Conservation (phyloP, 2,888 invertebrate genomes). For the Eilema griseolum region DNA sequence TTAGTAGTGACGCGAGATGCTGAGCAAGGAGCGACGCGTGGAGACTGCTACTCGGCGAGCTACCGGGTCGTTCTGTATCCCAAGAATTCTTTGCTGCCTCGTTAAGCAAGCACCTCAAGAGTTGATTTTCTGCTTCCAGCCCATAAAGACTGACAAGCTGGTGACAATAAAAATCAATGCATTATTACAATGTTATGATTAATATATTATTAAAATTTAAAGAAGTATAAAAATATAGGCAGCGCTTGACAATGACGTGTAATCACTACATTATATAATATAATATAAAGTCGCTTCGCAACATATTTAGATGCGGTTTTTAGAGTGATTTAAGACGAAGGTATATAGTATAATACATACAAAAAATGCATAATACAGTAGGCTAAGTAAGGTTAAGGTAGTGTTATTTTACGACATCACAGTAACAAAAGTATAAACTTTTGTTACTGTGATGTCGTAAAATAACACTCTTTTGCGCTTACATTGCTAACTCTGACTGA, state of each 20-base stretch:
- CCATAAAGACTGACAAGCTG: conserved; percentile 97
- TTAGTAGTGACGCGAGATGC: conserved; percentile 90
- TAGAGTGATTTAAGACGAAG: too few relatives aligned
- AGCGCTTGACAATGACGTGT: background rate
- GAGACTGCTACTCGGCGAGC: conserved; percentile 92
- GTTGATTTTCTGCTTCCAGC: conserved; percentile 98
- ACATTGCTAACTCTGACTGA: too few relatives aligned
- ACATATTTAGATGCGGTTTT: too few relatives aligned
- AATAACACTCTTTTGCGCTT: too few relatives aligned
- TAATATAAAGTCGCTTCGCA: too few relatives aligned
- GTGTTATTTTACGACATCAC: too few relatives aligned
- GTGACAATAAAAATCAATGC: conserved; percentile 24
- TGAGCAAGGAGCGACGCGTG: conserved; percentile 88
- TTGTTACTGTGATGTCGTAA: too few relatives aligned
- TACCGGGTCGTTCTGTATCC: conserved; percentile 88
- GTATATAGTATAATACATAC: too few relatives aligned
- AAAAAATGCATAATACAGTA: too few relatives aligned
- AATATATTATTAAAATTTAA: background rate
- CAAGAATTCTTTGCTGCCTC: conserved; percentile 92
- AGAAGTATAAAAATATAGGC: background rate
- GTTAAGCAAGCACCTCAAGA: conserved; percentile 96
- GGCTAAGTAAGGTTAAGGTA: too few relatives aligned
- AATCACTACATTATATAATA: too few relatives aligned
- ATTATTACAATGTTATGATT: conserved; percentile 1
- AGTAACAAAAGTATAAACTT: too few relatives aligned